Evolutionary conservation across 2,797 vertebrate genomes (phyloP), one percentile per base, ranked within the genome.

Genomic region (Bradypodion pumilum): DNA sequence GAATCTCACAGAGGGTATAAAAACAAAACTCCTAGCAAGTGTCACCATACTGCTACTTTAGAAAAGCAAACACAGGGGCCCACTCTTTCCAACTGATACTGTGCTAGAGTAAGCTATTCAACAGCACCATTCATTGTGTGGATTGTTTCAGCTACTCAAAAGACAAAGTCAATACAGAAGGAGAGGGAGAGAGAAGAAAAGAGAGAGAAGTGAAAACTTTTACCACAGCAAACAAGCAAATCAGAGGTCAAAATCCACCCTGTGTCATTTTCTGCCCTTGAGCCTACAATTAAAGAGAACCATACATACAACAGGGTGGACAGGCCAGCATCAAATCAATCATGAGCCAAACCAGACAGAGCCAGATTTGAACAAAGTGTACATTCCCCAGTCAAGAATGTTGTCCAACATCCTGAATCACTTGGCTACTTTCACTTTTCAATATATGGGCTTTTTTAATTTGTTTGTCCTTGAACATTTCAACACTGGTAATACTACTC

Each of bases 211-310:
- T 77, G 52, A 62, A 81, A 80, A 74, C 6, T 8, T 70, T 66
- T 66, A 49, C 27, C n/a, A 56, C 8, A 83, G 40, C 29, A 83
- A 75, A 75, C 25, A 40, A 69, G 16, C 52, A 81, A 72, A 56
- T 66, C 70, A 56, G 66, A n/a, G 83, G 13, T 80, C 69, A 85
- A 85, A 85, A 85, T 42, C 84, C 65, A 81, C 74, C 59, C 37
- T 27, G 37, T 56, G 35, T 15, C 27, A 59, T 68, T 85, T 74
- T 13, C 35, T 65, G 32, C 25, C 60, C 10, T 16, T 81, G 10
- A 49, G 19, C 3, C 15, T 70, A n/a, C 82, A 78, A 21, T 42
- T 69, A 27, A 68, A 40, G 44, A 29, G 37, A 4, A 19, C 46
- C 15, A 52, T 15, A 44, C 21, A 56, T 15, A 56, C 56, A 52